Evolutionary conservation across 2,797 vertebrate genomes (phyloP), one percentile per base, ranked within the genome.

Genomic region (Staurois parvus): DNA sequence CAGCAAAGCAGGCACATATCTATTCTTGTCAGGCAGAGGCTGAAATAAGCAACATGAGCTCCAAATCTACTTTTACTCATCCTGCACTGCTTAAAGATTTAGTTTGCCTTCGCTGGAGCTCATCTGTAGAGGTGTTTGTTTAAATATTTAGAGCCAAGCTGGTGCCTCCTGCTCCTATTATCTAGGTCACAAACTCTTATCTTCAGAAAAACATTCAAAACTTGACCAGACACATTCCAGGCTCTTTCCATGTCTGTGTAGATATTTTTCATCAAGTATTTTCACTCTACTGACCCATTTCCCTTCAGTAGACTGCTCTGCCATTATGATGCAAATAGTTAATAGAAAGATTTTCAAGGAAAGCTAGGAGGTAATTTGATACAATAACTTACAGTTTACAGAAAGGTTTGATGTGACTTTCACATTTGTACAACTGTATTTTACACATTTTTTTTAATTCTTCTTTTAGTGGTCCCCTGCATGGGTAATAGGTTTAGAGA

Each of bases 91-190:
- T 81, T 86, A 81, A 81, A 76, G 69, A 83, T 86, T 83, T 73
- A 83, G 66, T 52, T 72, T 83, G 75, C 75, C 75, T 83, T 28
- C 17, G 34, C 85, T 17, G 19, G 29, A 76, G 17, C 67, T 29
- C 26, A n/a, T 77, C 74, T 67, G 75, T 64, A 34, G 74, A 66
- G 79, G 85, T 83, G 80, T 79, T 56, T 83, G 85, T 87, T 87
- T 83, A 87, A 87, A 87, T 87, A 87, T 83, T 87, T 83, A 87
- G 28, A 72, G 56, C 66, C 80, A 83, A 68, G 75, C 81, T 83
- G 80, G 59, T 73, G 76, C 76, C 52, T 69, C 75, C 42, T 68
- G 85, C 67, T 86, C 10, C 13, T 29, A 26, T 34, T 78, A 86
- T 86, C 85, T 87, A 87, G 85, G 81, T 87, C 85, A 83, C 59